These are phyloP conservation scores for Chamaea fasciata DNA, from an alignment of 2,113 vertebrate genomes.

Conservation along the genomic window DNA sequence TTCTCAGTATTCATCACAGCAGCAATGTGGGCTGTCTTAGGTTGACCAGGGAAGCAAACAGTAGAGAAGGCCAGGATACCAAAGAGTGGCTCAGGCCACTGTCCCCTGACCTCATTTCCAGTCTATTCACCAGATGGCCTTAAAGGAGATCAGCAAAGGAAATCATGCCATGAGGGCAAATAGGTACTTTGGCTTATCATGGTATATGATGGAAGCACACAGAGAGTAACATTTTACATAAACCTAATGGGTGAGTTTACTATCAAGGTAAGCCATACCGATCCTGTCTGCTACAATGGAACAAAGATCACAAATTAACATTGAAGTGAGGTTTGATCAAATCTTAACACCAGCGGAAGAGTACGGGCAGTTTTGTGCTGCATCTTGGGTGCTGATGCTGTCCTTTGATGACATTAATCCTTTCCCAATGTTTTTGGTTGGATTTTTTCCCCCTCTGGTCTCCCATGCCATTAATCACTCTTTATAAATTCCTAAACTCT, in stretches of 20 bases:
- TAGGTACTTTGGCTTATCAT: neutral
- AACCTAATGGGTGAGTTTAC: neutral
- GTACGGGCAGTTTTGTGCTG: rapidly evolving
- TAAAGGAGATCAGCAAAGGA: neutral
- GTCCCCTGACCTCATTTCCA: neutral
- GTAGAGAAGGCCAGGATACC: neutral
- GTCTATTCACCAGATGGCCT: neutral
- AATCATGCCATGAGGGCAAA: neutral
- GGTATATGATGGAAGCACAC: neutral
- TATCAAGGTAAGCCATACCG: neutral
- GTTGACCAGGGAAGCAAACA: neutral
- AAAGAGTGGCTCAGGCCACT: neutral
- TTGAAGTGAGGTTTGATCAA: neutral
- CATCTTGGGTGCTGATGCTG: neutral
- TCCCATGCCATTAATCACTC: neutral
- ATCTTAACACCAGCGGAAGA: rapidly evolving
- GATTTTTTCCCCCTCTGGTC: neutral
- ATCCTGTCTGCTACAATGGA: neutral
- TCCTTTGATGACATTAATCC: neutral
- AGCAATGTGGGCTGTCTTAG: neutral
- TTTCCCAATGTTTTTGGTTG: neutral
- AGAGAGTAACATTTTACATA: neutral
- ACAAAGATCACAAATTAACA: neutral
- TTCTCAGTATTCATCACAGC: neutral
- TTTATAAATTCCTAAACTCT: neutral